Evolutionary conservation across 2,113 vertebrate genomes (phyloP), one percentile per base, ranked within the genome.

Genomic region (Eulemur rufifrons): DNA sequence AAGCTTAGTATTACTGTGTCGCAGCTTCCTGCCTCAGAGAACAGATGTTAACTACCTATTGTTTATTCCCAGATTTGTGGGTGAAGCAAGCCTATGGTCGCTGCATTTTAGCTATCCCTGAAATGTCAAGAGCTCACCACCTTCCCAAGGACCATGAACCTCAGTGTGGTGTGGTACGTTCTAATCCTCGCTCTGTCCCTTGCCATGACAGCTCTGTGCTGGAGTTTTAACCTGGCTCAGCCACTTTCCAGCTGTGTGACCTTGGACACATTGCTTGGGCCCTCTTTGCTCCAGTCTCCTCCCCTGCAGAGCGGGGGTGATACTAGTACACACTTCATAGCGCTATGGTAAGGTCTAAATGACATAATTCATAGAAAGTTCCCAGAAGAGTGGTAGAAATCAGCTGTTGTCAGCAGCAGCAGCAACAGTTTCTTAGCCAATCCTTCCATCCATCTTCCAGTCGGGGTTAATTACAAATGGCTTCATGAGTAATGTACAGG

Each of bases 131-230:
- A 69, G 20, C 39, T 37, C 0, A 0, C 9, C 4, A n/a, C 2
- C 21, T 45, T 87, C 17, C 52, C 20, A 42, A 84, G 54, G 47
- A 59, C 34, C 52, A 3, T 0, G 3, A 27, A 12, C 5, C 37
- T 32, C 52, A 32, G 15, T 2, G 14, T 23, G 20, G 42, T 23
- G 3, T 7, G 9, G 1, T 0, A 2, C 0, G 2, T 6, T 73
- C 25, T 7, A 32, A 7, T 29, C 18, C 15, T 8, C 12, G 20
- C 17, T 20, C 34, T 1, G 7, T 5, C n/a, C 6, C 21, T n/a
- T 20, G 39, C 17, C 14, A 1, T 3, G 6, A 11, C 0, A 12
- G 8, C 17, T 64, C 61, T 34, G 0, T 0, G 50, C 12, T 34
- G 39, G 37, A 45, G n/a, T 45, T 42, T 29, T 5, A 42, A 29